Evolutionary conservation across 2,888 invertebrate species (phyloP).

Genomic region (Tromatobia lineatoria): DNA sequence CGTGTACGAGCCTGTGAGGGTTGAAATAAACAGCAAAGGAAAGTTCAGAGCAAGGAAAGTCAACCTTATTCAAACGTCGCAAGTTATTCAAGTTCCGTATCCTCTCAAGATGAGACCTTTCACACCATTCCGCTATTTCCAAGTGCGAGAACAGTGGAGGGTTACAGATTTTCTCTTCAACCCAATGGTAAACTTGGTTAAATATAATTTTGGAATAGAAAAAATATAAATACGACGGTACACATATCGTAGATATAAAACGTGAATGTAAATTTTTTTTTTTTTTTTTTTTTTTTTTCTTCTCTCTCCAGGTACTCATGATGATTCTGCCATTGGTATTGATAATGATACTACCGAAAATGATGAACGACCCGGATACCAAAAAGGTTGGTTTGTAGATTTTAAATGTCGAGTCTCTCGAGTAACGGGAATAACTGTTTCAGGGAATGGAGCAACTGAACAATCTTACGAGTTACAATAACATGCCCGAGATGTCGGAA

Average conservation of each 20-base stretch:
- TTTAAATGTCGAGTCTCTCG: slow-evolving; percentile 5
- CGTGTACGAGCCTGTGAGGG: slow-evolving; percentile 96
- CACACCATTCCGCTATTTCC: slow-evolving; percentile 95
- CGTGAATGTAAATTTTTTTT: slow-evolving; percentile 68
- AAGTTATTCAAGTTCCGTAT: slow-evolving; percentile 96
- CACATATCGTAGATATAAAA: background rate
- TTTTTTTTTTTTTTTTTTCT: too few species aligned
- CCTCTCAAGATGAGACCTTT: slow-evolving; percentile 95
- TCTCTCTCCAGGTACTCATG: slow-evolving; percentile 97
- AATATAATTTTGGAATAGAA: too few species aligned
- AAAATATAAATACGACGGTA: too few species aligned
- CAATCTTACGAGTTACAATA: slow-evolving; percentile 92
- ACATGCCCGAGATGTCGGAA: slow-evolving; percentile 98
- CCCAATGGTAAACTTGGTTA: slow-evolving; percentile 90
- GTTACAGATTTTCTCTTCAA: slow-evolving; percentile 98
- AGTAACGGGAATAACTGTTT: slow-evolving; percentile 53
- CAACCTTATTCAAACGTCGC: slow-evolving; percentile 96
- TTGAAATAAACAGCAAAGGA: slow-evolving; percentile 99
- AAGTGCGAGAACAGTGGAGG: slow-evolving; percentile 98
- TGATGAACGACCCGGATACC: slow-evolving; percentile 99
- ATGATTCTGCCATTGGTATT: slow-evolving; percentile 97
- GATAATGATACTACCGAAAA: slow-evolving; percentile 97
- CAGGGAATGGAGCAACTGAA: slow-evolving; percentile 95
- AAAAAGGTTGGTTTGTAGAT: slow-evolving; percentile 91
- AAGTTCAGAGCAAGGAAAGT: slow-evolving; percentile 98